Conservation (phyloP, 2,888 invertebrate genomes). For the Digitonthophagus gazella region DNA sequence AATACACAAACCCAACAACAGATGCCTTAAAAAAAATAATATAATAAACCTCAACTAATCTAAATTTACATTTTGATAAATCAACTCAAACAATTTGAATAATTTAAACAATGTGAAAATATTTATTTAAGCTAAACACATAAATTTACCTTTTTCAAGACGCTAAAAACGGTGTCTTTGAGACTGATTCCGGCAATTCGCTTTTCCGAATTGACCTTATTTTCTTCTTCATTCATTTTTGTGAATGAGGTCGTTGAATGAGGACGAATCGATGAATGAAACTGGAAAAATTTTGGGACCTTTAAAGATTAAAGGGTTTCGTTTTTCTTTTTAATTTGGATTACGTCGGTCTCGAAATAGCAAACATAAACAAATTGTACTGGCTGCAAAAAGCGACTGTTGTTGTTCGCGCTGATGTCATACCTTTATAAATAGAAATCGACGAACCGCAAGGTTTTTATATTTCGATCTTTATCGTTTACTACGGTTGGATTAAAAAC, state of each 20-base stretch:
- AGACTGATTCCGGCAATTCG: slow-evolving; percentile 29
- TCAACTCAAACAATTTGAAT: background rate
- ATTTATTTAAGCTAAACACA: background rate
- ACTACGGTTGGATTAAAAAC: background rate
- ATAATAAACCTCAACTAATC: background rate
- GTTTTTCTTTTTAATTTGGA: too few relatives aligned
- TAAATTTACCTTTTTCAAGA: slow-evolving; percentile 30
- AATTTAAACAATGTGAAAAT: background rate
- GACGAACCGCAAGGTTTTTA: background rate
- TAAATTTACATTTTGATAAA: slow-evolving; percentile 13
- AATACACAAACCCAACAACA: slow-evolving; percentile 72
- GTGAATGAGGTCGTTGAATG: background rate
- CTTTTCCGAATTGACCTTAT: slow-evolving; percentile 22
- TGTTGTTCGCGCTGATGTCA: slow-evolving; percentile 11
- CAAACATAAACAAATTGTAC: slow-evolving; percentile 8
- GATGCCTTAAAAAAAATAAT: slow-evolving; percentile 54
- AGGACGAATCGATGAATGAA: too few relatives aligned
- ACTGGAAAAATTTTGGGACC: too few relatives aligned
- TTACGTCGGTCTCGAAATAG: background rate
- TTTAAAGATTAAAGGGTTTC: background rate
- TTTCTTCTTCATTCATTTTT: slow-evolving; percentile 21
- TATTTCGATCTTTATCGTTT: background rate
- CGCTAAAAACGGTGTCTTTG: slow-evolving; percentile 25
- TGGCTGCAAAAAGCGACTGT: background rate
- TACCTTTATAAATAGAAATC: slow-evolving; percentile 12